A percentile compares a stretch with the other conserved stretches of the same genome.
phyloP scores from a whole-genome alignment of 2,888 invertebrate species.

The Mimumesa dahlbomi region DNA sequence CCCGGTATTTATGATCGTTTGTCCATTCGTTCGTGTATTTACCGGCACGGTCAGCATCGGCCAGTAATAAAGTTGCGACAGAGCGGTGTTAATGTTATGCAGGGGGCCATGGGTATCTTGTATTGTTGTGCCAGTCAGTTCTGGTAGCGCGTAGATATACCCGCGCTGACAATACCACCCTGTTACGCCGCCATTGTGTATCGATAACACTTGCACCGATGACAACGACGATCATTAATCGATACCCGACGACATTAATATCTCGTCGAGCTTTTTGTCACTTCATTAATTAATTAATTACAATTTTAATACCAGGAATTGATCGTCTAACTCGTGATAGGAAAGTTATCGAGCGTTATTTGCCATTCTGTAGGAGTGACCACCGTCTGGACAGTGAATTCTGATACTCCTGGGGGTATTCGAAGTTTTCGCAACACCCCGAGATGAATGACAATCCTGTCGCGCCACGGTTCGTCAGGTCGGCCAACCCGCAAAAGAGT shows the following conservation, averaged over 20 bases:
- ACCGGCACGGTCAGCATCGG: constrained; percentile 16
- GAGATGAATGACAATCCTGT: constrained; percentile 44
- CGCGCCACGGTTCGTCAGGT: constrained; percentile 54
- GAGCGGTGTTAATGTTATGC: constrained; percentile 47
- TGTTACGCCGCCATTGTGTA: constrained; percentile 30
- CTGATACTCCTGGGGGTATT: too few species aligned
- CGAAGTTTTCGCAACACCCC: not conserved
- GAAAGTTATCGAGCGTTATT: too few species aligned
- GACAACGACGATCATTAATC: constrained; percentile 30
- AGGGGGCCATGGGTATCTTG: constrained; percentile 23
- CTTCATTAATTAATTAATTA: not conserved
- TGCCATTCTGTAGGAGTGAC: too few species aligned
- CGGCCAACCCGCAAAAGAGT: constrained; percentile 54
- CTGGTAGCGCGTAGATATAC: constrained; percentile 34
- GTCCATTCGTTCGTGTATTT: constrained; percentile 18
- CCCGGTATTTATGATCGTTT: constrained; percentile 31
- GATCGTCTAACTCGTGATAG: too few species aligned
- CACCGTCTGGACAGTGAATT: too few species aligned
- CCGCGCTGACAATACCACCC: constrained; percentile 23
- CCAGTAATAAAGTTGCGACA: constrained; percentile 47
- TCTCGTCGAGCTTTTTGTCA: not conserved
- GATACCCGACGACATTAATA: constrained; percentile 7
- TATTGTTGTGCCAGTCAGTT: constrained; percentile 47
- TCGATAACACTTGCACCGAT: constrained; percentile 41
- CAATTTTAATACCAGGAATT: too few species aligned